Evolutionary conservation across 2,797 vertebrate species (phyloP).

Genomic region (Sebastes taczanowskii): DNA sequence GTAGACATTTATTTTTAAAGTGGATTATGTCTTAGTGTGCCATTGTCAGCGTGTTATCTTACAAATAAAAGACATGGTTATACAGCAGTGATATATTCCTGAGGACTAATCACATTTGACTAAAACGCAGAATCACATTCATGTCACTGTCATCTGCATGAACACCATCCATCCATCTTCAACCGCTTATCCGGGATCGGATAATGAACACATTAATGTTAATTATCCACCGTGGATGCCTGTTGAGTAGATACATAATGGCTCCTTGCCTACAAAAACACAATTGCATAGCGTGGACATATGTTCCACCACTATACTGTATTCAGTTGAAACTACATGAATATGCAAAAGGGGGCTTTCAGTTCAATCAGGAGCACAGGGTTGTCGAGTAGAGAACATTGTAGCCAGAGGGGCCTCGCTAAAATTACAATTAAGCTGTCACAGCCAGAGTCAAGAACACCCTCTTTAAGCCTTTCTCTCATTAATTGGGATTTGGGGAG

Average conservation of each 20-base stretch:
- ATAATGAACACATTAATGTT: background rate
- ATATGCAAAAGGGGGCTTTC: conserved; percentile 76
- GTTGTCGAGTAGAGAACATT: conserved; percentile 76
- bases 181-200: no score
- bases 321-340: conserved; percentile 56
- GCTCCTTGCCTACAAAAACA: conserved; percentile 4
- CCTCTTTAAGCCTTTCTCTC: conserved; percentile 83
- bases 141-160: background rate
- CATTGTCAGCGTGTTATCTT: background rate
- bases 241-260: conserved; percentile 8
- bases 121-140: background rate
- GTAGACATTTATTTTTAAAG: background rate
- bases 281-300: conserved; percentile 15
- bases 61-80: background rate
- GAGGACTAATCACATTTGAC: background rate
- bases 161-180: no score
- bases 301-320: conserved; percentile 39
- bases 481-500: conserved; percentile 87
- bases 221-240: conserved; percentile 16
- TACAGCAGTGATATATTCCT: background rate
- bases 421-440: conserved; percentile 86
- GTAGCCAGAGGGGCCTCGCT: conserved; percentile 79
- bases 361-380: conserved; percentile 74
- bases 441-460: conserved; percentile 83
- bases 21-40: background rate